Conservation (phyloP, 2,888 invertebrate species). For the Anthophora plumipes region DNA sequence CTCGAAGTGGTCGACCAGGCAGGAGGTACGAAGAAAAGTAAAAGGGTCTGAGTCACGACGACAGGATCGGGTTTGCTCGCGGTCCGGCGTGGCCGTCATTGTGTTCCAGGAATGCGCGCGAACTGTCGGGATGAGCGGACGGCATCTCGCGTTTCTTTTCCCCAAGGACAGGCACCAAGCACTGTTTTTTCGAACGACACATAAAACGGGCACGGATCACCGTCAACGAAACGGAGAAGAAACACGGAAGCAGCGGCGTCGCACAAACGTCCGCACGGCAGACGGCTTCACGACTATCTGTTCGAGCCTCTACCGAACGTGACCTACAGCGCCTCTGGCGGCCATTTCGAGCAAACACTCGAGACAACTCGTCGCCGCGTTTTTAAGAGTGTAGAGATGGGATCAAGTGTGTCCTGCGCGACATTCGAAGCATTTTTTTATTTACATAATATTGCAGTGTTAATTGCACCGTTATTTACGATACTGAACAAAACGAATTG, state of each 20-base stretch:
- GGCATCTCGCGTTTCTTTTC: slow-evolving; percentile 22
- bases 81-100: slow-evolving; percentile 19
- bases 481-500: neutral
- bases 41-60: slow-evolving; percentile 53
- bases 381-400: slow-evolving; percentile 8
- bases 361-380: slow-evolving; percentile 24
- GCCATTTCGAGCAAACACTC: slow-evolving; percentile 17
- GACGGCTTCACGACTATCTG: slow-evolving; percentile 81
- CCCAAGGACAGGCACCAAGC: slow-evolving; percentile 26
- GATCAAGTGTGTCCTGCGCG: slow-evolving; percentile 10
- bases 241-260: slow-evolving; percentile 16
- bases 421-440: slow-evolving; percentile 7
- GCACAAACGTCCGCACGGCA: slow-evolving; percentile 76
- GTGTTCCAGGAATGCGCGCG: slow-evolving; percentile 39
- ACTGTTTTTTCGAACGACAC: slow-evolving; percentile 12
- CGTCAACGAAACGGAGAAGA: neutral
- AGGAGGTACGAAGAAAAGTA: slow-evolving; percentile 54
- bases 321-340: slow-evolving; percentile 74
- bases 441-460: neutral
- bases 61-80: slow-evolving; percentile 23
- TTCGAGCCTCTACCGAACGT: slow-evolving; percentile 68
- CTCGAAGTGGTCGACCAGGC: slow-evolving; percentile 11
- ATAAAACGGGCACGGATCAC: slow-evolving; percentile 1
- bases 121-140: slow-evolving; percentile 9
- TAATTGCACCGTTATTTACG: neutral